Base-by-base conservation (phyloP, 2,113 vertebrate genomes). In the Malurus melanocephalus region DNA sequence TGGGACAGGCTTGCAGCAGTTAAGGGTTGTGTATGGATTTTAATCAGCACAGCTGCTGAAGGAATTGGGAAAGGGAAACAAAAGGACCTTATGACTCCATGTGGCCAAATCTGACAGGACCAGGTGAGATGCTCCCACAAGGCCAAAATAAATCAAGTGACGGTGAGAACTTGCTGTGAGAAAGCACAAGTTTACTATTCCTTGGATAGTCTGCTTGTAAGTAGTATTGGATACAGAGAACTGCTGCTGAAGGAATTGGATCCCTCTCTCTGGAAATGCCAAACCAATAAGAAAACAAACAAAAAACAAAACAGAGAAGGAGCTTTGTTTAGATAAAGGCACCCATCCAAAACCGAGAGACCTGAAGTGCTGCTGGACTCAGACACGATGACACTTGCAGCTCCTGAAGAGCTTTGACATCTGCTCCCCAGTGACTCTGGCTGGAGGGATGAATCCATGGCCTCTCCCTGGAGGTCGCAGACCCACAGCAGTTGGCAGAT, bases 321-420 rank as follows among this genome's bases (percentile, higher is more conserved):
- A 82, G 33, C 21, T 92, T 78, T 90, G 45, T 65, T 88, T 78
- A 57, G 46, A n/a, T 55, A 55, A 87, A 87, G 17, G 66, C 81
- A 87, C 26, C 64, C 74, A 52, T 76, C 78, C 89, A 94, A 92
- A 93, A 35, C 84, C 51, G 69, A 69, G 33, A 76, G 81, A 73
- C 23, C 10, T 2, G 23, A 94, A 62, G 59, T 0, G 0, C 38
- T 76, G 81, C 74, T 72, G 60, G 53, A 85, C 57, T 49, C 38
- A 73, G 77, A 84, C 53, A 49, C 0, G 0, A 28, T 68, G 80
- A 88, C 84, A 53, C 87, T 53, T 88, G 9, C 49, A 75, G 61
- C 73, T 86, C 80, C 45, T 0, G 2, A 56, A 84, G 73, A 65
- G 33, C 49, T 84, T 61, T 90, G 92, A 76, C 87, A 84, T 61